Evolutionary conservation across 2,888 invertebrate species (phyloP).

Genomic region (Cryptops parisi): DNA sequence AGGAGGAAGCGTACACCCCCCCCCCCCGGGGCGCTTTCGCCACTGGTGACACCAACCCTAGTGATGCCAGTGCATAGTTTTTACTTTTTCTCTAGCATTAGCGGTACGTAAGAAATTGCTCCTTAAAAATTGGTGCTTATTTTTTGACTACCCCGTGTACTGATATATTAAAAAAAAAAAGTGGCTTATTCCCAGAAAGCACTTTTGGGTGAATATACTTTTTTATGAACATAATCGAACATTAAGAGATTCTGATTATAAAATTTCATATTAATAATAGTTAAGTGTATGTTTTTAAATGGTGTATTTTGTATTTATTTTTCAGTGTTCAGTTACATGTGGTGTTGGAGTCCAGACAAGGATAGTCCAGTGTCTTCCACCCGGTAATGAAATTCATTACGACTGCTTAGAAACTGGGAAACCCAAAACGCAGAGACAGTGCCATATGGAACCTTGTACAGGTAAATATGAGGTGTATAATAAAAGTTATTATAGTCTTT

Average conservation of each 20-base stretch:
- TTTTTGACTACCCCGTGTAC: too few species aligned
- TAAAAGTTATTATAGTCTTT: neutral
- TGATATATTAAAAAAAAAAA: too few species aligned
- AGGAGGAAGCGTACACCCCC: too few species aligned
- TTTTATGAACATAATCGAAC: neutral
- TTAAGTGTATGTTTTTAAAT: neutral
- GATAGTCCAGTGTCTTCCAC: constrained; percentile 16
- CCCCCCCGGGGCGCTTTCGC: too few species aligned
- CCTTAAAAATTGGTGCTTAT: too few species aligned
- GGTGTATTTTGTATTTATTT: neutral
- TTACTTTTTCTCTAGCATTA: too few species aligned
- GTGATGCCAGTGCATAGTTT: too few species aligned
- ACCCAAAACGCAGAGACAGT: constrained; percentile 10
- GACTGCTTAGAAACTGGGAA: constrained; percentile 14
- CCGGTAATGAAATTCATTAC: constrained; percentile 15
- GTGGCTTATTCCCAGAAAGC: too few species aligned
- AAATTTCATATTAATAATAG: neutral
- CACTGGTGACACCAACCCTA: too few species aligned
- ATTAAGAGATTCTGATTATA: neutral
- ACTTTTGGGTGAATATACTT: neutral
- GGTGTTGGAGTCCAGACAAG: constrained; percentile 28
- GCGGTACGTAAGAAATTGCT: too few species aligned
- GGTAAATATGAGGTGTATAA: constrained; percentile 4
- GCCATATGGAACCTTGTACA: constrained; percentile 10
- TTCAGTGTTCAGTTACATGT: constrained; percentile 48